These are phyloP conservation scores for Tetragonula carbonaria DNA, from an alignment of 2,888 invertebrate genomes.

Conservation along the genomic window DNA sequence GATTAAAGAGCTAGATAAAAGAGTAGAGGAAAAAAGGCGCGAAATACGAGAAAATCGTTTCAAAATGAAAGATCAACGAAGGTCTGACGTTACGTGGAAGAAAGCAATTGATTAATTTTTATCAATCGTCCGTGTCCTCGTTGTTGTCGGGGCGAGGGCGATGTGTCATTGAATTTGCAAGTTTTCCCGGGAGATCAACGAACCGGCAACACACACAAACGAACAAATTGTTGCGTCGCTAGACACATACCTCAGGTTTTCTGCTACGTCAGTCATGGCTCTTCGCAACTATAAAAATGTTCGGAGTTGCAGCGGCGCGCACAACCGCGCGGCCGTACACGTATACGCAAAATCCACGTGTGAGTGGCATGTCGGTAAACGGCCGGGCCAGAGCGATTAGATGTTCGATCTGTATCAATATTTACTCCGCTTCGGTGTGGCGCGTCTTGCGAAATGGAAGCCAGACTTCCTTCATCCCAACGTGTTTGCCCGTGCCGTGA, in stretches of 20 bases:
- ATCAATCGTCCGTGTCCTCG: background rate
- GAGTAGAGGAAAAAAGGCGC: background rate
- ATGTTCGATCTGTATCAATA: conserved; percentile 82
- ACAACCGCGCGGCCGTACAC: background rate
- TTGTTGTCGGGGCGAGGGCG: background rate
- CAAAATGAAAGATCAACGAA: background rate
- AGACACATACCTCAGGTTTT: conserved; percentile 37
- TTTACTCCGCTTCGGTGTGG: conserved; percentile 76
- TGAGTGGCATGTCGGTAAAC: conserved; percentile 77
- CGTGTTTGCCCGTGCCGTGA: conserved; percentile 80
- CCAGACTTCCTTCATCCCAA: conserved; percentile 76
- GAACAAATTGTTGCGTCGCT: conserved; percentile 64
- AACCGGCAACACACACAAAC: conserved; percentile 40
- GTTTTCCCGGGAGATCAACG: conserved; percentile 43
- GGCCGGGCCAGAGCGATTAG: conserved; percentile 78
- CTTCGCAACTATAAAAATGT: conserved; percentile 45
- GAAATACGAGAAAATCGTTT: background rate
- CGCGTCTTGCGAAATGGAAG: conserved; percentile 79
- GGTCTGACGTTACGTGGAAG: background rate
- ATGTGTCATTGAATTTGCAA: too few relatives aligned
- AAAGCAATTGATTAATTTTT: too few relatives aligned
- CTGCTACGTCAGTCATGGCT: conserved; percentile 62
- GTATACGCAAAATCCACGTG: conserved; percentile 60
- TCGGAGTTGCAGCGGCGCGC: conserved; percentile 10
- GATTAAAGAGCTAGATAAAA: background rate